Base-by-base conservation (phyloP, 2,113 vertebrate genomes). In the Piaya cayana region DNA sequence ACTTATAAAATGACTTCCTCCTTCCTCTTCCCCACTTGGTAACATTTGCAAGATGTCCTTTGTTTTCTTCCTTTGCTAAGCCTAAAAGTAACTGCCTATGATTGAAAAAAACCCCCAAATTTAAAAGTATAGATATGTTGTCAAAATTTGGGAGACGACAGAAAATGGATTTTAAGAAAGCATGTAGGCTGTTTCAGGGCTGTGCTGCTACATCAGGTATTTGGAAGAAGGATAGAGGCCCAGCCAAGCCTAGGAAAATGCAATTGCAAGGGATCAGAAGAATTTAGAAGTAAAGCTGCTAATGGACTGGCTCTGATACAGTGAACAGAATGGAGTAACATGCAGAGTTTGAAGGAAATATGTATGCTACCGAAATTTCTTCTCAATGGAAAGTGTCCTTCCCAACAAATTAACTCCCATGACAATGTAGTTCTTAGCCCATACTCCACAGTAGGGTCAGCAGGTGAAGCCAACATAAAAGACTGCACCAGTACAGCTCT, bases 301-400 rank as follows among this genome's bases (percentile, higher is more conserved):
- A 27, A 39, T 18, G 9, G 5, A 34, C 22, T 45, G 56, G 16
- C 12, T n/a, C 9, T 11, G 56, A 42, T 25, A 53, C 2, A 39
- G 8, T 30, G 42, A 79, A 21, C 21, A 70, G 23, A 90, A 58
- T 4, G 0, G 10, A 37, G 7, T 65, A 32, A 65, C 17, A 39
- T 11, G 42, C 2, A 88, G 47, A 62, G 63, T 75, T 60, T 49
- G 39, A 63, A 59, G 30, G 27, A 65, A 74, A 67, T 39, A 9
- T 6, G 2, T 39, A 36, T 39, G n/a, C 21, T 70, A 8, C 17
- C 34, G 27, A 58, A 63, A 55, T 34, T 36, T 42, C 52, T 88
- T 15, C 45, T 39, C 3, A 0, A 8, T 4, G 16, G 0, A 14
- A 7, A 5, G 5, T 58, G 39, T 30, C 62, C 16, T 30, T 85